These are phyloP conservation scores for Spilogale gracilis DNA, from an alignment of 2,113 vertebrate genomes.

Conservation along the genomic window DNA sequence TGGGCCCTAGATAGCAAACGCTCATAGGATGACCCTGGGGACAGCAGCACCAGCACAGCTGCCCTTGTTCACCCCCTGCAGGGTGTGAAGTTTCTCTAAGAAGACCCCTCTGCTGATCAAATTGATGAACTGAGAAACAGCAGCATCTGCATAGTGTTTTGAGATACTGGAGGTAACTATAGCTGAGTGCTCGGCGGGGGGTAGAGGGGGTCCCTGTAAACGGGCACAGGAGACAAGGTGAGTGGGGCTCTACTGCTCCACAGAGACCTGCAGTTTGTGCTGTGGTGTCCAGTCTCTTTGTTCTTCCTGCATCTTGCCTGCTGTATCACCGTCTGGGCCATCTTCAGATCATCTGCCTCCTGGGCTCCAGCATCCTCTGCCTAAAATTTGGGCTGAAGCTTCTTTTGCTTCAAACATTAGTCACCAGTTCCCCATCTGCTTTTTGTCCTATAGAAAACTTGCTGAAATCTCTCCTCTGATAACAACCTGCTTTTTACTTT, in stretches of 20 bases:
- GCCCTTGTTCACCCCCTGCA: background rate
- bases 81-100: background rate
- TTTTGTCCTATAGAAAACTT: constrained; percentile 3
- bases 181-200: background rate
- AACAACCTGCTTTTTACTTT: background rate
- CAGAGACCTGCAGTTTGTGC: background rate
- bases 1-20: background rate
- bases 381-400: background rate
- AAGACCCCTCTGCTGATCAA: background rate
- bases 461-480: background rate
- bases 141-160: background rate
- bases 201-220: background rate
- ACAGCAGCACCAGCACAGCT: background rate
- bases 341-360: background rate
- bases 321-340: background rate
- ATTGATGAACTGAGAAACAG: background rate
- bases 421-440: background rate
- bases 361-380: background rate
- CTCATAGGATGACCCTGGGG: background rate
- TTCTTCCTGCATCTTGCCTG: background rate
- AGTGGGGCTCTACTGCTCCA: background rate
- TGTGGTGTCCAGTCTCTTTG: background rate
- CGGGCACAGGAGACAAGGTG: background rate
- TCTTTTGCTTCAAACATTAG: background rate
- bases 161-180: background rate